Percentiles rank a stretch among this genome's conserved stretches.
Conservation (phyloP, 2,888 invertebrate species). For the Nineta flava region DNA sequence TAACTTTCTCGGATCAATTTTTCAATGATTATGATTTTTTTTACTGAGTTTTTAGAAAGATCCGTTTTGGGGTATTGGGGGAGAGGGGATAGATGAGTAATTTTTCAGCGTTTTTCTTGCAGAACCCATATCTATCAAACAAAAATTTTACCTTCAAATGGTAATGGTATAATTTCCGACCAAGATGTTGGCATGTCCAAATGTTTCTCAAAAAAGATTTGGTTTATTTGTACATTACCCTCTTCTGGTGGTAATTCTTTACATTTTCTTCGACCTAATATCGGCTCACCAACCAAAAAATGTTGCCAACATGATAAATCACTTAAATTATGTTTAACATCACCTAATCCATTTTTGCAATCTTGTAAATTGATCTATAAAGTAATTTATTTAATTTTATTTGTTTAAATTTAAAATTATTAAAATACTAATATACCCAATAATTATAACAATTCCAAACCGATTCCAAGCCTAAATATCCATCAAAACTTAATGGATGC, state of each 20-base stretch:
- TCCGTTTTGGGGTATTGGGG: no score
- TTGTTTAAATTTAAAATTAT: neutral
- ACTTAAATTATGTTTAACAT: slow-evolving; percentile 44
- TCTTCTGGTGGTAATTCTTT: slow-evolving; percentile 26
- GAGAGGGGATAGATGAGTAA: no score
- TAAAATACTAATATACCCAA: slow-evolving; percentile 36
- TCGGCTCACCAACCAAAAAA: slow-evolving; percentile 52
- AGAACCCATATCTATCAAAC: no score
- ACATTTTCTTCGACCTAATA: slow-evolving; percentile 26
- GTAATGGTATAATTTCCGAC: slow-evolving; percentile 49
- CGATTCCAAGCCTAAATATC: slow-evolving; percentile 65
- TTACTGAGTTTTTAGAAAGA: no score
- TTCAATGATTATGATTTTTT: no score
- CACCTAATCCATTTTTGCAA: slow-evolving; percentile 30
- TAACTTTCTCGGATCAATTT: no score
- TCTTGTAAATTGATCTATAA: slow-evolving; percentile 44
- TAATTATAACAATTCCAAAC: slow-evolving; percentile 80
- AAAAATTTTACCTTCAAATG: slow-evolving; percentile 30
- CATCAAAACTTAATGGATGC: slow-evolving; percentile 35
- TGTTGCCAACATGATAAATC: slow-evolving; percentile 54
- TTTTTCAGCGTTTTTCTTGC: no score
- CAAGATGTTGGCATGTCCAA: slow-evolving; percentile 62
- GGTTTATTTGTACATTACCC: neutral
- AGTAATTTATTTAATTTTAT: neutral
- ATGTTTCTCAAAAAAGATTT: slow-evolving; percentile 40